Base-by-base conservation (phyloP, 2,888 invertebrate species). In the Platypus cylindrus region DNA sequence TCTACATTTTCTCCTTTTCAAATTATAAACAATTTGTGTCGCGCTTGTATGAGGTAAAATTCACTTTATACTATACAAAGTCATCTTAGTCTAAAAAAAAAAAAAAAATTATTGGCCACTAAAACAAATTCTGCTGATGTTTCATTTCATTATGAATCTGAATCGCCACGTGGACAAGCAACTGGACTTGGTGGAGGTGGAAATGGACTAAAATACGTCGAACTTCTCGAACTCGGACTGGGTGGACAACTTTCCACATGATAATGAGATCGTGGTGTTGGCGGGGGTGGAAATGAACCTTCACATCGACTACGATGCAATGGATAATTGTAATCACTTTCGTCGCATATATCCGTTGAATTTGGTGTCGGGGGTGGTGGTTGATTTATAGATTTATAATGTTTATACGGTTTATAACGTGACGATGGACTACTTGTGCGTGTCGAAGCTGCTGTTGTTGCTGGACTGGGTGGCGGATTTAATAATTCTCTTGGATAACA, bases 341-440 rank as follows among this genome's bases (percentile, higher is more conserved):
- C 87, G 58, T 89, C 86, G 52, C 89, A 91, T 45, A 91, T 85
- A 48, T 93, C 93, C 20, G 93, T 91, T 46, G 87, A 87, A 55
- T 90, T 93, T 1, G 93, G 93, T 14, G 93, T 93, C 8, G 91
- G 91, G 16, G 91, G 93, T 5, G 91, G 91, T 0, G 87, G 85
- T 58, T 83, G 82, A 63, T 78, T 79, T 42, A 81, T 80, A 45
- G 75, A 68, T 46, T 74, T 40, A 23, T 84, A 50, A 34, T 52
- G 49, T 13, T 49, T 43, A 36, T 54, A 54, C 1, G 54, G 54
- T 11, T 49, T 47, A 34, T 82, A 77, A 11, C 75, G 65, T 4
- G 69, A 64, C 2, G 64, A 68, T 47, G 67, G 73, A 53, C 71
- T 75, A 41, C 67, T 68, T 18, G 58, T 60, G 36, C 63, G 45